phyloP scores from a whole-genome alignment of 2,113 vertebrate species.

The Geothlypis trichas region DNA sequence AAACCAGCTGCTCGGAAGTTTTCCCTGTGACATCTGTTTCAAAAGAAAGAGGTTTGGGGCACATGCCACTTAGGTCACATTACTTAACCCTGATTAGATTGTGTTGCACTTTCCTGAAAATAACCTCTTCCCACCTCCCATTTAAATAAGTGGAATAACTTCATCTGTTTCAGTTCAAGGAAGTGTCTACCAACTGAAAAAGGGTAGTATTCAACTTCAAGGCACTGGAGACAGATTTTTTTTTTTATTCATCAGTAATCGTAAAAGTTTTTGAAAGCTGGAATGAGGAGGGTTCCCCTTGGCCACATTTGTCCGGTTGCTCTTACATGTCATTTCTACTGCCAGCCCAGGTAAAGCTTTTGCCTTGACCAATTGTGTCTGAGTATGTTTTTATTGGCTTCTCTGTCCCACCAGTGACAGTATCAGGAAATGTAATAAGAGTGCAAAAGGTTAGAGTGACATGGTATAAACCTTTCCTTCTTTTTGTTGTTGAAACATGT shows the following conservation, averaged over 20 bases:
- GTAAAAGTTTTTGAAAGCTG: background rate
- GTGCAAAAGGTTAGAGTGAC: background rate
- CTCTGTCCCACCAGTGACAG: background rate
- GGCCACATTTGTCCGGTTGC: background rate
- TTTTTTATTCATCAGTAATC: background rate
- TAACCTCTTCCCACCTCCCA: background rate
- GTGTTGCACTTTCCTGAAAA: background rate
- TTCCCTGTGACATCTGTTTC: background rate
- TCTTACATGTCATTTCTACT: background rate
- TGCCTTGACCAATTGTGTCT: background rate
- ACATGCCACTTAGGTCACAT: background rate
- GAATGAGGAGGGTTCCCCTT: background rate
- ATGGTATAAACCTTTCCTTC: background rate
- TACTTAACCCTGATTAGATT: background rate
- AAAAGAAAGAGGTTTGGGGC: background rate
- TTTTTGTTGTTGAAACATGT: background rate
- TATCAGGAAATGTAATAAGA: background rate
- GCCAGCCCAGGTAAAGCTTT: background rate
- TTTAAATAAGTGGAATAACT: background rate
- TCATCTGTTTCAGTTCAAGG: background rate
- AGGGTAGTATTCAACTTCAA: background rate
- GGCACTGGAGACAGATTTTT: background rate
- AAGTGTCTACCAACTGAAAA: background rate
- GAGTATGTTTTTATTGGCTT: background rate
- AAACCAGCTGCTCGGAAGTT: background rate